These are phyloP conservation scores for Mormyrus iriodes DNA, from an alignment of 2,113 vertebrate genomes.

Conservation along the genomic window DNA sequence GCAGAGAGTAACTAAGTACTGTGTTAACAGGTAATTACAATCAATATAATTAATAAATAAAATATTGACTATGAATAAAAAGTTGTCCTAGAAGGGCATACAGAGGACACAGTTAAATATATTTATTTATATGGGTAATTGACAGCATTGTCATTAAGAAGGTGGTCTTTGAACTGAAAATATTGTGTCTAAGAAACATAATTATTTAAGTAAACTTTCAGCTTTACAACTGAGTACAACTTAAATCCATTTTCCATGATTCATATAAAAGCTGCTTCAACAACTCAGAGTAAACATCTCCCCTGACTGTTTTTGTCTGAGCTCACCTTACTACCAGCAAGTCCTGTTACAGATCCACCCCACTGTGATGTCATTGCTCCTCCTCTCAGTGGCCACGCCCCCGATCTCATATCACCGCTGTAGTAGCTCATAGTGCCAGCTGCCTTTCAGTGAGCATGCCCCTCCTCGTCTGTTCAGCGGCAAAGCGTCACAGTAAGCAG, in stretches of 20 bases:
- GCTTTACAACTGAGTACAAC: background rate
- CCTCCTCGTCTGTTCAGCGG: background rate
- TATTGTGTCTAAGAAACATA: background rate
- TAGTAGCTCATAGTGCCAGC: background rate
- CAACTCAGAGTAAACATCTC: background rate
- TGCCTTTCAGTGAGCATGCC: background rate
- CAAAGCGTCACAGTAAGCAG: background rate
- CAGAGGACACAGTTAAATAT: background rate
- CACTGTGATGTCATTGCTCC: background rate
- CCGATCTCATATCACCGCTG: background rate
- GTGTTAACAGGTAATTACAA: background rate
- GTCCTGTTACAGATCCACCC: background rate
- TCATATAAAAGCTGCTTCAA: background rate
- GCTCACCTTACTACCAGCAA: background rate
- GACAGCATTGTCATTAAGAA: background rate
- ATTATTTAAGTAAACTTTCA: background rate
- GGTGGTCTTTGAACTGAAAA: background rate
- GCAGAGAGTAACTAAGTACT: background rate
- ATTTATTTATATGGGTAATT: background rate
- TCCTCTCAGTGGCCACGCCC: background rate
- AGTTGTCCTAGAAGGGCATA: background rate
- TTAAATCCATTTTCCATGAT: background rate
- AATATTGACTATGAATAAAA: background rate
- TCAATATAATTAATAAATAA: background rate
- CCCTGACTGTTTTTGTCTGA: background rate